Percentiles rank a stretch among this genome's conserved stretches.
These are phyloP conservation scores for Nebria ingens DNA, from an alignment of 1,140 invertebrate genomes.

Conservation along the genomic window DNA sequence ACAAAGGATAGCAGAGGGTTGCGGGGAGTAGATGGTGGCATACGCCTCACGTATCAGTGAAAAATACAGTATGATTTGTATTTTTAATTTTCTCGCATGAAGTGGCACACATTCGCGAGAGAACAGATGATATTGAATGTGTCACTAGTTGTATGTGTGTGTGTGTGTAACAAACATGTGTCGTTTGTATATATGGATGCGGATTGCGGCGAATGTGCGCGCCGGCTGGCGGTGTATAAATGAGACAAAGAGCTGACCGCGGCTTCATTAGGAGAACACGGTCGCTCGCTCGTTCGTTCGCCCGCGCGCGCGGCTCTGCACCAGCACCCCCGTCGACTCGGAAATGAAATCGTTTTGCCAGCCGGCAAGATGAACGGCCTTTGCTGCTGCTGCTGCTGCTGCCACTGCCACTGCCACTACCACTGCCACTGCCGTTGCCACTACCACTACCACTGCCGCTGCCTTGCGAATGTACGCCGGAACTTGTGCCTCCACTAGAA, in stretches of 20 bases:
- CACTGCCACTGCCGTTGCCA: no score
- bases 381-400: not conserved
- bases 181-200: not conserved
- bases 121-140: not conserved
- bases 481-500: no score
- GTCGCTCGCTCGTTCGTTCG: no score
- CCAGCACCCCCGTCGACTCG: conserved; percentile 1
- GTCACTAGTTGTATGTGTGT: not conserved
- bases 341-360: conserved; percentile 6
- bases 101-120: not conserved
- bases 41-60: conserved; percentile 7
- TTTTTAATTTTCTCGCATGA: conserved; percentile 9
- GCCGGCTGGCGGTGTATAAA: conserved; percentile 4
- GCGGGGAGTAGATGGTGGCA: no score
- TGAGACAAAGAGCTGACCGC: conserved; percentile 7
- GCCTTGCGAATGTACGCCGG: no score
- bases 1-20: no score
- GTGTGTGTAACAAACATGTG: not conserved
- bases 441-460: no score
- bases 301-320: no score
- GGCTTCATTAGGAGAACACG: not conserved
- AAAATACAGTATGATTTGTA: conserved; percentile 9
- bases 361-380: not conserved
- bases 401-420: not conserved
- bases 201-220: not conserved